These are phyloP conservation scores for Tragelaphus scriptus DNA, from an alignment of 2,113 vertebrate genomes.

Conservation along the genomic window DNA sequence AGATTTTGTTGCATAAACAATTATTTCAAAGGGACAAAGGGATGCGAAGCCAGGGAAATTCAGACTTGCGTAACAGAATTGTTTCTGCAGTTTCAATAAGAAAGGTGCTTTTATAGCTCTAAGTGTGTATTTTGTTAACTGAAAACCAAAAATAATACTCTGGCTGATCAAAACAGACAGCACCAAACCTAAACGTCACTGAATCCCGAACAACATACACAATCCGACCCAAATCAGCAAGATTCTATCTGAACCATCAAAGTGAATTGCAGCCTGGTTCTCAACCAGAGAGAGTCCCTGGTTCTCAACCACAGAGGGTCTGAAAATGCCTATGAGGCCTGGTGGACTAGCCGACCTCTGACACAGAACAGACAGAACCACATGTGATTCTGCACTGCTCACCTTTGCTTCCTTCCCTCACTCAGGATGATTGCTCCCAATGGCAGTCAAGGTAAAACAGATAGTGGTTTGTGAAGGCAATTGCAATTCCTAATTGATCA, in stretches of 20 bases:
- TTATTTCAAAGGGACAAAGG: slow-evolving; percentile 46
- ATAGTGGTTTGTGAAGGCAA: neutral
- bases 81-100: slow-evolving; percentile 34
- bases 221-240: neutral
- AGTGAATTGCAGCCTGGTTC: neutral
- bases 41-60: neutral
- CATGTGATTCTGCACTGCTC: neutral
- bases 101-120: slow-evolving; percentile 29
- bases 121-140: slow-evolving; percentile 23
- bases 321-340: neutral
- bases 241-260: neutral
- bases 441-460: neutral
- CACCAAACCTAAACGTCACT: neutral
- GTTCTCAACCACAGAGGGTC: neutral
- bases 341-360: neutral
- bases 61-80: neutral
- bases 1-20: slow-evolving; percentile 34
- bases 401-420: neutral
- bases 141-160: slow-evolving; percentile 44
- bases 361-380: neutral
- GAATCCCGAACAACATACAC: neutral
- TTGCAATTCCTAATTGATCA: neutral
- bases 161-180: slow-evolving; percentile 49
- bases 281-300: neutral
- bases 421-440: neutral